phyloP scores from a whole-genome alignment of 2,797 vertebrate genomes.

The Danionella dracula region DNA sequence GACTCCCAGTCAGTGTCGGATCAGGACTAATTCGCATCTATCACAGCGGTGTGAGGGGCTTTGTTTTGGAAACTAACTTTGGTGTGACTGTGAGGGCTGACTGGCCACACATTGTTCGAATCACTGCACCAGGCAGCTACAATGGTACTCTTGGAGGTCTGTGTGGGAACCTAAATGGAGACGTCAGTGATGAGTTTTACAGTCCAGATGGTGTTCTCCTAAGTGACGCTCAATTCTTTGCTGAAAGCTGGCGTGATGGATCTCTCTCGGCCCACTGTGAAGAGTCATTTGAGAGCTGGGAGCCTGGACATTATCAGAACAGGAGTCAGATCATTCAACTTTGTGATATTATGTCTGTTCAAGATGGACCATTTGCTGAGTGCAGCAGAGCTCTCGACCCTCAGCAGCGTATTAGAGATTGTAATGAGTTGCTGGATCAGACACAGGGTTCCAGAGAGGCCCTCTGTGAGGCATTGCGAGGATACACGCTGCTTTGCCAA shows the following conservation, averaged over 20 bases:
- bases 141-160: slow-evolving; percentile 55
- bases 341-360: slow-evolving; percentile 51
- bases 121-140: slow-evolving; percentile 56
- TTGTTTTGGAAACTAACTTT: slow-evolving; percentile 55
- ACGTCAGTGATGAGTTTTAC: slow-evolving; percentile 52
- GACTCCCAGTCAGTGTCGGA: slow-evolving; percentile 45
- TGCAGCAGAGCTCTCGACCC: slow-evolving; percentile 50
- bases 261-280: slow-evolving; percentile 47
- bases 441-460: slow-evolving; percentile 40
- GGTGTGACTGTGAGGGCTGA: slow-evolving; percentile 59
- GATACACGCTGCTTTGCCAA: slow-evolving; percentile 61
- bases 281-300: not conserved
- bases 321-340: slow-evolving; percentile 22
- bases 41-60: slow-evolving; percentile 52
- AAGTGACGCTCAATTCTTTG: slow-evolving; percentile 45
- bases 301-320: not conserved
- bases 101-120: slow-evolving; percentile 52
- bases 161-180: slow-evolving; percentile 59
- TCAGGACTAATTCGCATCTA: slow-evolving; percentile 45
- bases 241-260: slow-evolving; percentile 54
- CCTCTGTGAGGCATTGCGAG: slow-evolving; percentile 51
- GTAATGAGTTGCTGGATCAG: slow-evolving; percentile 33
- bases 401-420: slow-evolving; percentile 29
- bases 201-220: slow-evolving; percentile 41
- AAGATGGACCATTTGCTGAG: slow-evolving; percentile 52